Percentiles rank a stretch among this genome's conserved stretches.
Conservation (phyloP, 2,113 vertebrate genomes). For the Phylloscopus whistleri region DNA sequence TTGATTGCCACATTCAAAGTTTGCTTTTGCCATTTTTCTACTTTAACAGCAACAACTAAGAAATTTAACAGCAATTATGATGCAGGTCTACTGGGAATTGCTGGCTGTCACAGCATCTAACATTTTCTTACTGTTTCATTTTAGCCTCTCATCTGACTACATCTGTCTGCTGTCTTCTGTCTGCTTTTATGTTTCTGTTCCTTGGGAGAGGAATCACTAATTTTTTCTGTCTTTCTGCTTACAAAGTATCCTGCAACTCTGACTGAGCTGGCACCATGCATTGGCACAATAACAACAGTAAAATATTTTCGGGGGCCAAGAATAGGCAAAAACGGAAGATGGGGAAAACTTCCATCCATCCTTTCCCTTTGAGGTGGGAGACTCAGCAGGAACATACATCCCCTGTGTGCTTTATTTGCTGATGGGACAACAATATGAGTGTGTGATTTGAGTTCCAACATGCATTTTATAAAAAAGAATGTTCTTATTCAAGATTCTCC, state of each 20-base stretch:
- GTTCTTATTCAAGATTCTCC: background rate
- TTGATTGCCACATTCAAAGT: background rate
- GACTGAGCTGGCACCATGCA: background rate
- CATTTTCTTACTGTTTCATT: background rate
- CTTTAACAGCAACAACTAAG: background rate
- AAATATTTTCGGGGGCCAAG: background rate
- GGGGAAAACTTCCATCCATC: background rate
- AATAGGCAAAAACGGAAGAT: background rate
- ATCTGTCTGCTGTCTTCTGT: background rate
- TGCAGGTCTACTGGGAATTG: background rate
- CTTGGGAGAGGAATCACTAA: background rate
- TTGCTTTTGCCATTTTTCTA: background rate
- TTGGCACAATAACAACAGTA: background rate
- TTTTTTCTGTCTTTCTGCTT: background rate
- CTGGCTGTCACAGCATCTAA: background rate
- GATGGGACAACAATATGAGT: background rate
- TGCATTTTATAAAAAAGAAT: background rate
- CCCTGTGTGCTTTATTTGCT: background rate
- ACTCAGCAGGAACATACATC: background rate
- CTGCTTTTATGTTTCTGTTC: background rate
- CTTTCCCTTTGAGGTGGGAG: background rate
- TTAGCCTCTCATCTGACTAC: background rate
- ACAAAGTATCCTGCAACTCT: background rate
- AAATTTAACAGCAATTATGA: constrained; percentile 1
- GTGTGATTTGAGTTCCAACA: background rate